Percentiles rank a stretch among this genome's conserved stretches.
Evolutionary conservation across 2,888 invertebrate species (phyloP).

Genomic region (Empis livida): DNA sequence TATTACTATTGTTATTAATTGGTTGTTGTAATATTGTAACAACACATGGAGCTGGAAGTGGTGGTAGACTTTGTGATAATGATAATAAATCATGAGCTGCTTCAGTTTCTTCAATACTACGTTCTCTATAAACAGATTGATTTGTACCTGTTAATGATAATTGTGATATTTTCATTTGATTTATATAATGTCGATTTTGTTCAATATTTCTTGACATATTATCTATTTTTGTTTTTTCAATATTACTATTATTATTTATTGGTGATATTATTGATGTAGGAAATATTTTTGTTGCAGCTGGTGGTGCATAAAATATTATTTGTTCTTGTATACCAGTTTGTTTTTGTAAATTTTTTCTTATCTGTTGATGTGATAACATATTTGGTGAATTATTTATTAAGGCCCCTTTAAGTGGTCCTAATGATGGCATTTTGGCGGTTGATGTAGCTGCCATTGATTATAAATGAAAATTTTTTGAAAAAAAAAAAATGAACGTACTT

Average conservation of each 20-base stretch:
- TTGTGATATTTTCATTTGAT: not conserved
- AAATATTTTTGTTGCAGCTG: slow-evolving; percentile 23
- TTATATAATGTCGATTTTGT: not conserved
- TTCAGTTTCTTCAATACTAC: slow-evolving; percentile 73
- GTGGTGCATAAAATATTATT: slow-evolving; percentile 36
- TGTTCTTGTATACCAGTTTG: slow-evolving; percentile 25
- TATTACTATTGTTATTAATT: slow-evolving; percentile 10
- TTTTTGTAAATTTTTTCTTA: not conserved
- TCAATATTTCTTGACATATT: not conserved
- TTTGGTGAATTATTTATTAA: too few relatives aligned
- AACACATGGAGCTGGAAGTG: slow-evolving; percentile 55
- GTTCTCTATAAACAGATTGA: slow-evolving; percentile 34
- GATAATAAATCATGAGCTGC: slow-evolving; percentile 74
- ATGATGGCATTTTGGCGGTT: not conserved
- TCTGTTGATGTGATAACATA: not conserved
- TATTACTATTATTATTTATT: slow-evolving; percentile 1
- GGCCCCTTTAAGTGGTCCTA: not conserved
- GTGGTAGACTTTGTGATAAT: slow-evolving; percentile 63
- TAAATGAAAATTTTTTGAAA: too few relatives aligned
- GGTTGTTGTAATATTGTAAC: slow-evolving; percentile 45
- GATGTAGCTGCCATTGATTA: not conserved
- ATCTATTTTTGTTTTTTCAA: not conserved
- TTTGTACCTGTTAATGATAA: not conserved
- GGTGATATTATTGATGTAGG: slow-evolving; percentile 15
- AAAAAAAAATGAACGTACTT: too few relatives aligned